phyloP scores from a whole-genome alignment of 2,797 vertebrate genomes.

The Sarcophilus harrisii region DNA sequence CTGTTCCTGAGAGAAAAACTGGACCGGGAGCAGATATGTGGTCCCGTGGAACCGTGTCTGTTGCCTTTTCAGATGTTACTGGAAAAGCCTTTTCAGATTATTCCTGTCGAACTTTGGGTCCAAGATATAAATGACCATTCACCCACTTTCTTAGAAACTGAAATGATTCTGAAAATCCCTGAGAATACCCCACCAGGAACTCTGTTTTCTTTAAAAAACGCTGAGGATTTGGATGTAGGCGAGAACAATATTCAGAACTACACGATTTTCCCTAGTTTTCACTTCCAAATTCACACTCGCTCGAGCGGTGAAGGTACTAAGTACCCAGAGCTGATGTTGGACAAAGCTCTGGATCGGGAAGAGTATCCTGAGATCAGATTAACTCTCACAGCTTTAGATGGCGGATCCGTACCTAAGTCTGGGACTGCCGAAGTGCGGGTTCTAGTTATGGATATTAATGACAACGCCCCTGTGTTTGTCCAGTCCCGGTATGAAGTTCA shows the following conservation, averaged over 20 bases:
- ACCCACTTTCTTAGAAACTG: constrained; percentile 74
- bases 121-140: constrained; percentile 80
- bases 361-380: constrained; percentile 72
- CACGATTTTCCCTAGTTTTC: constrained; percentile 61
- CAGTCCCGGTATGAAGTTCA: constrained; percentile 70
- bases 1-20: constrained; percentile 77
- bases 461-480: constrained; percentile 79
- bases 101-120: constrained; percentile 78
- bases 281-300: constrained; percentile 65
- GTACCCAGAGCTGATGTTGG: constrained; percentile 75
- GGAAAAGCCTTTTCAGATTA: constrained; percentile 81
- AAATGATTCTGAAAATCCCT: constrained; percentile 80
- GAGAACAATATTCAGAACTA: constrained; percentile 78
- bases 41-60: constrained; percentile 72
- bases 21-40: constrained; percentile 79
- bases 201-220: constrained; percentile 70
- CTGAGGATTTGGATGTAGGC: constrained; percentile 75
- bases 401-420: constrained; percentile 77
- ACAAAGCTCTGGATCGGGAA: constrained; percentile 74
- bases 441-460: constrained; percentile 80
- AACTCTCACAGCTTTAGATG: constrained; percentile 77
- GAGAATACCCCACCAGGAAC: constrained; percentile 72
- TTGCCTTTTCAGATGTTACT: constrained; percentile 80
- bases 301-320: constrained; percentile 39
- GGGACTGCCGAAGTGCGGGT: constrained; percentile 78